Percentiles rank a stretch among this genome's conserved stretches.
phyloP scores from a whole-genome alignment of 2,888 invertebrate genomes.

The Melikaiella ostensackeni region DNA sequence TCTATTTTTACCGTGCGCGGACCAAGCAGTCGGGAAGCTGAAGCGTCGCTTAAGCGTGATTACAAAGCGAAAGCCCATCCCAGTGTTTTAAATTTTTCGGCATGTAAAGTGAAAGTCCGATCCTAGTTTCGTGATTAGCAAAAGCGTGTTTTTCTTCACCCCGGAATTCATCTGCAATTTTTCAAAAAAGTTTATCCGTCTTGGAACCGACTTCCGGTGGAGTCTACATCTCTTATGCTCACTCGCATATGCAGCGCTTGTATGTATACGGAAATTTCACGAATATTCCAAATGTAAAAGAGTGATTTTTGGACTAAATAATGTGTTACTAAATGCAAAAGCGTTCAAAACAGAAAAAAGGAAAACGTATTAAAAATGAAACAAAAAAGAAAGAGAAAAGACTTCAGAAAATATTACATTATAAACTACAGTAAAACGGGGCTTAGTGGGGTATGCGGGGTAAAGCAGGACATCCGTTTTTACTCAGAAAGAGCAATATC shows the following conservation, averaged over 20 bases:
- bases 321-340: constrained; percentile 30
- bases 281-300: constrained; percentile 49
- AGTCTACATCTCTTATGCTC: neutral
- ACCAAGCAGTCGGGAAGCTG: constrained; percentile 39
- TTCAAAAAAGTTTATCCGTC: neutral
- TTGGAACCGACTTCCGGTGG: constrained; percentile 3
- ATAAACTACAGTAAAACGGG: too few relatives aligned
- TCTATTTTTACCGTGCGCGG: constrained; percentile 39
- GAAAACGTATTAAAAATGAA: too few relatives aligned
- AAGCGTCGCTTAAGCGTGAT: constrained; percentile 36
- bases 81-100: constrained; percentile 12
- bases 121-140: neutral
- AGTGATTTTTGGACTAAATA: constrained; percentile 46
- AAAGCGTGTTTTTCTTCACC: neutral
- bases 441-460: too few relatives aligned
- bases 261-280: constrained; percentile 42
- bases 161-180: neutral
- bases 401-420: too few relatives aligned
- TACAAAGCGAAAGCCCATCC: constrained; percentile 13
- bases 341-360: too few relatives aligned
- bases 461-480: too few relatives aligned
- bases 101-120: constrained; percentile 16
- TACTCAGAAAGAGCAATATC: too few relatives aligned
- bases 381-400: too few relatives aligned
- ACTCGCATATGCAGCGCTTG: constrained; percentile 31